A percentile compares a stretch with the other conserved stretches of the same genome.
Conservation (phyloP, 2,113 vertebrate species). For the Ceyx margarethae region DNA sequence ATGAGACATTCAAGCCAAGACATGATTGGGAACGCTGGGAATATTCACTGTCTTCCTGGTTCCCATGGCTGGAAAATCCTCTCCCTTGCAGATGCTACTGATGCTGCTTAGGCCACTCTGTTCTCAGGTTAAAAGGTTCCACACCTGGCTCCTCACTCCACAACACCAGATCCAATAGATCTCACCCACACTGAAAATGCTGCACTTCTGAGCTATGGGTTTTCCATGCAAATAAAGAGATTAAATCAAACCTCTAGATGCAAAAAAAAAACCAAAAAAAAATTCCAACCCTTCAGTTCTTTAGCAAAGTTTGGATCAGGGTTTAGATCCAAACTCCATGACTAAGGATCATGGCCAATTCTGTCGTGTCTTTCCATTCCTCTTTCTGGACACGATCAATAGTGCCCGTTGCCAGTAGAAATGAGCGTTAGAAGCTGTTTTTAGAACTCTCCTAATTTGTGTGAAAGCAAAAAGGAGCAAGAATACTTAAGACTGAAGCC, state of each 20-base stretch:
- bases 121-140: neutral
- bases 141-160: neutral
- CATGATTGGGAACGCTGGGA: neutral
- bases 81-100: neutral
- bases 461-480: neutral
- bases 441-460: conserved; percentile 41
- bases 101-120: neutral
- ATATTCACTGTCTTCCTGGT: neutral
- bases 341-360: neutral
- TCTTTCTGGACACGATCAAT: conserved; percentile 38
- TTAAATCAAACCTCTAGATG: neutral
- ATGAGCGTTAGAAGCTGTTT: conserved; percentile 14
- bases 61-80: neutral
- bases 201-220: accelerated
- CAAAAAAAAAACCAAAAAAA: neutral
- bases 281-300: neutral
- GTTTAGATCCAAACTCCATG: neutral
- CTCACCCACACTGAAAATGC: neutral
- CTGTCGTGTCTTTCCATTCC: conserved; percentile 46
- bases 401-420: conserved; percentile 5
- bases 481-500: neutral
- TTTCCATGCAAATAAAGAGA: conserved; percentile 6
- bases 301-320: neutral
- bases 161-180: neutral
- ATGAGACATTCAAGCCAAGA: neutral